Base-by-base conservation (phyloP, 2,797 vertebrate species). In the Chloroceryle amazona region DNA sequence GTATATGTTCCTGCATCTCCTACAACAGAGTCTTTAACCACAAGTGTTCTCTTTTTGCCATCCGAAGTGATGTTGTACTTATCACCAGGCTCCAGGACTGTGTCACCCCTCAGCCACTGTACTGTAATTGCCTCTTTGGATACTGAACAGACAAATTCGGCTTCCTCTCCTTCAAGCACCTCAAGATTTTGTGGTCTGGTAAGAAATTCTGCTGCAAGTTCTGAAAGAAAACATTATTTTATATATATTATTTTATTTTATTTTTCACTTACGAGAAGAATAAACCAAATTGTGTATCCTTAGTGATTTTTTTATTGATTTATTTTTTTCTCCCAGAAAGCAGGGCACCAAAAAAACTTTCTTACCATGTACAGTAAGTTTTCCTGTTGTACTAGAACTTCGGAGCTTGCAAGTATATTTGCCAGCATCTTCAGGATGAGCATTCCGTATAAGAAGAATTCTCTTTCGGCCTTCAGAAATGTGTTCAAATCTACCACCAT, bases 121-220 rank as follows among this genome's bases (percentile, higher is more conserved):
- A 99, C 99, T 75, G 98, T 96, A 80, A 98, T 99, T 51, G 98
- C 98, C 42, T 99, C 99, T 97, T 99, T 99, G 89, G 99, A 99
- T 88, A 99, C 99, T 6, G 99, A 98, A 96, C 99, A 99, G 85
- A 97, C 97, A 98, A 99, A 99, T 97, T 99, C 98, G 52, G 99
- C 99, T 95, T 98, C 99, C 96, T 99, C 98, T 91, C 99, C 99
- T 97, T 99, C 98, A 95, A 99, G 98, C 88, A 99, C 99, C 93
- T 99, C 99, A 96, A 98, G 97, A 91, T 98, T 99, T 90, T 99
- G 98, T 78, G 99, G 99, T 96, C 98, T 98, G 73, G 99, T 98
- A 96, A 99, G 98, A 97, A 99, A 99, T 97, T 99, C 99, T 62
- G 99, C 99, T n/a, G 99, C 99, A 95, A 99, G 98, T 98, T 99